Percentiles rank a stretch among this genome's conserved stretches.
phyloP scores from a whole-genome alignment of 2,888 invertebrate genomes.

The Epirrita christyi region DNA sequence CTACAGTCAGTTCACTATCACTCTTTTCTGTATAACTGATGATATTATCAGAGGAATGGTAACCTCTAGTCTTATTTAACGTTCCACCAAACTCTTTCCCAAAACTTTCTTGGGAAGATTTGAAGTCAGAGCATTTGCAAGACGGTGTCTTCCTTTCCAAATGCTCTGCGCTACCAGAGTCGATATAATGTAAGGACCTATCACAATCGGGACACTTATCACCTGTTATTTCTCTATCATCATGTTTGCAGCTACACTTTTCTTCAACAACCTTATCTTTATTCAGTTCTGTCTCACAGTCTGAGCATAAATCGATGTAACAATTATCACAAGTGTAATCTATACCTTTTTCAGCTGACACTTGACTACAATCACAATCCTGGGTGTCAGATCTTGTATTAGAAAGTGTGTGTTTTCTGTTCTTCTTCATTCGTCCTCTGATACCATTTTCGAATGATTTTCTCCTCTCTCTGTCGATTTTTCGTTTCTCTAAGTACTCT shows the following conservation, averaged over 20 bases:
- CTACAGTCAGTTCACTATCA: conserved; percentile 66
- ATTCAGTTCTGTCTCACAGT: conserved; percentile 69
- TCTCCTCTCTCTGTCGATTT: conserved; percentile 88
- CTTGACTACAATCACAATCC: conserved; percentile 71
- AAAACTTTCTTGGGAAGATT: conserved; percentile 79
- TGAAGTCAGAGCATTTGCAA: conserved; percentile 76
- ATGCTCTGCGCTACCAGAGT: conserved; percentile 70
- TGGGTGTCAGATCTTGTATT: conserved; percentile 58
- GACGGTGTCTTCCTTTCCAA: conserved; percentile 65
- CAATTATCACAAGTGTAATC: conserved; percentile 78
- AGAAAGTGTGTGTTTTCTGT: conserved; percentile 74
- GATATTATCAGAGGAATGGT: conserved; percentile 79
- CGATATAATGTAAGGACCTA: conserved; percentile 71
- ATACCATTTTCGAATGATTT: conserved; percentile 86
- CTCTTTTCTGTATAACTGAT: conserved; percentile 65
- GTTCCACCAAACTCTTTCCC: conserved; percentile 66
- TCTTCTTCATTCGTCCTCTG: conserved; percentile 85
- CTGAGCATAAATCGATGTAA: conserved; percentile 74
- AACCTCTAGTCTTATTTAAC: conserved; percentile 72
- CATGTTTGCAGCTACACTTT: conserved; percentile 63
- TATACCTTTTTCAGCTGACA: conserved; percentile 71
- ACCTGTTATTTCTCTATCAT: conserved; percentile 51
- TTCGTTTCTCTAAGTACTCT: conserved; percentile 94
- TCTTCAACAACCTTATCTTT: conserved; percentile 63
- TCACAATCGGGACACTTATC: conserved; percentile 77